phyloP scores from a whole-genome alignment of 2,888 invertebrate species.

The Poecilobothrus nobilitatus region DNA sequence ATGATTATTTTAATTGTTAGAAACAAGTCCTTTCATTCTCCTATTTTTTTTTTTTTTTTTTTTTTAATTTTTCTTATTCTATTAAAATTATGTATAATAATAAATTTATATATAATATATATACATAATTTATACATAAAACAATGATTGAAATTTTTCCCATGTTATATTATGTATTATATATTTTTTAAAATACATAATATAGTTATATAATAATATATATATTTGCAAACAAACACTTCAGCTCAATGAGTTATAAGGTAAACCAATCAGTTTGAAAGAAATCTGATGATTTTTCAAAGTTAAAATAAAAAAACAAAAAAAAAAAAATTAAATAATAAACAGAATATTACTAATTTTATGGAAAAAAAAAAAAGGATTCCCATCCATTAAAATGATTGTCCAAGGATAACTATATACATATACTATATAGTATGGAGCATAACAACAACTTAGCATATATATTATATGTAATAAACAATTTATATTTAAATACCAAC shows the following conservation, averaged over 20 bases:
- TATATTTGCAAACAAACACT: no score
- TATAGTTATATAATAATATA: no score
- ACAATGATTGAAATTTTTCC: no score
- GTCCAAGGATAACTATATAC: background rate
- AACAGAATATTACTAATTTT: background rate
- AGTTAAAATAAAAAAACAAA: background rate
- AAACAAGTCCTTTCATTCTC: background rate
- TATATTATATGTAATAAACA: no score
- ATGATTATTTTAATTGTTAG: constrained; percentile 1
- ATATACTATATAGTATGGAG: background rate
- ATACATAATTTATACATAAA: no score
- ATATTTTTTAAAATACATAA: no score
- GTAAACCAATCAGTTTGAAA: background rate
- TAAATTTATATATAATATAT: background rate
- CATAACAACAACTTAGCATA: no score
- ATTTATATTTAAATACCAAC: no score
- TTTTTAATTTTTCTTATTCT: background rate
- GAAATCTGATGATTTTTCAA: background rate
- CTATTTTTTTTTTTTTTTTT: background rate
- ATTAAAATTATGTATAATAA: background rate
- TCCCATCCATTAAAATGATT: background rate
- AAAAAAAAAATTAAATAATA: background rate
- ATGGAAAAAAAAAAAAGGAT: background rate
- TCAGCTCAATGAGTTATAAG: background rate
- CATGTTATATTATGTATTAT: no score